phyloP scores from a whole-genome alignment of 2,113 vertebrate species.

The Xiphophorus hellerii region DNA sequence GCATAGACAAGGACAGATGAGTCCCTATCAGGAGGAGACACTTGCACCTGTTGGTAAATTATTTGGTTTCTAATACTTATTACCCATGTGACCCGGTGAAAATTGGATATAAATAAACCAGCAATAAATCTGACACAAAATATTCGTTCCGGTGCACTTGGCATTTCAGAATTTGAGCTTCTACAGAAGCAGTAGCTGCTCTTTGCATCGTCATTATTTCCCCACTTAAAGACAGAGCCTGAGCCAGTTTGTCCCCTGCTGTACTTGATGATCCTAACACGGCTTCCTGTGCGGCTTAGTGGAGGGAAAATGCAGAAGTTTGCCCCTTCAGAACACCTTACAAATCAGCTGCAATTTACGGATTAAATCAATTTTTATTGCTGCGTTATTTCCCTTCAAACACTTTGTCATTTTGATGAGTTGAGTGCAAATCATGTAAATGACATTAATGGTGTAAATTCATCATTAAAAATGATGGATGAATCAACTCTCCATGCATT shows the following conservation, averaged over 20 bases:
- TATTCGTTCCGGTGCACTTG: background rate
- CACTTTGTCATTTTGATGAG: constrained; percentile 38
- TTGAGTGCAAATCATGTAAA: constrained; percentile 20
- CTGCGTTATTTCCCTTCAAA: constrained; percentile 37
- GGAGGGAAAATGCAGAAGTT: background rate
- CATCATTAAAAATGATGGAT: constrained; percentile 33
- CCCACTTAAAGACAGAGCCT: background rate
- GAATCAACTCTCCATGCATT: constrained; percentile 9
- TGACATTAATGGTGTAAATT: constrained; percentile 31
- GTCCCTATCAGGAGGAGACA: constrained; percentile 18
- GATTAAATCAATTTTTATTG: constrained; percentile 27
- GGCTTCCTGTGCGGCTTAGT: background rate
- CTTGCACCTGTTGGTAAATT: constrained; percentile 20
- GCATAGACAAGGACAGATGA: constrained; percentile 14
- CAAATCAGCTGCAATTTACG: constrained; percentile 8
- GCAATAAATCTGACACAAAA: background rate
- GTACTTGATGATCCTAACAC: background rate
- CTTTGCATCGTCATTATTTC: background rate
- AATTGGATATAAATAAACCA: constrained; percentile 18
- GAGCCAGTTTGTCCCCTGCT: background rate
- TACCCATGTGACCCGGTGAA: background rate
- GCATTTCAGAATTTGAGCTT: constrained; percentile 1
- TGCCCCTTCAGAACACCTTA: constrained; percentile 9
- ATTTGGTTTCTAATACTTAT: constrained; percentile 8
- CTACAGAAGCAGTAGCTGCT: background rate